A percentile compares a stretch with the other conserved stretches of the same genome.
Conservation (phyloP, 1,140 invertebrate species). For the Nylanderia fulva region DNA sequence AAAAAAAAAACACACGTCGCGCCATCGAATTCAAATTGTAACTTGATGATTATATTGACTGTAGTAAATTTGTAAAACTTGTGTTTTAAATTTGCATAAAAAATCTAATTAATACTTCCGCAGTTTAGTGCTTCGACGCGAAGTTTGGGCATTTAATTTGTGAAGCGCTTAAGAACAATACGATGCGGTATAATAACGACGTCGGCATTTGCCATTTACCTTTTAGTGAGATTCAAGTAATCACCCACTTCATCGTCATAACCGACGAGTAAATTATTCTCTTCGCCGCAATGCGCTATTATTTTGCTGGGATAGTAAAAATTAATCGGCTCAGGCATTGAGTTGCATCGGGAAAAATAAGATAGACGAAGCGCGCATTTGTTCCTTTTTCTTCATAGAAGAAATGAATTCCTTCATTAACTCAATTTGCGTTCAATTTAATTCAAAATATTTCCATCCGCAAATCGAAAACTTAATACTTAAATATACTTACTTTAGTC, state of each 20-base stretch:
- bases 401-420: constrained; percentile 21
- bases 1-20: not conserved
- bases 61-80: not conserved
- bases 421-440: constrained; percentile 36
- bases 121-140: not conserved
- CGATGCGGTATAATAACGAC: constrained; percentile 31
- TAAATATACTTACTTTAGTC: not conserved
- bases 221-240: constrained; percentile 32
- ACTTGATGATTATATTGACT: not conserved
- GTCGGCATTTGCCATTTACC: not conserved
- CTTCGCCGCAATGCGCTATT: constrained; percentile 38
- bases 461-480: no score
- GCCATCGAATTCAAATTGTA: not conserved
- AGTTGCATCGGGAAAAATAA: constrained; percentile 18
- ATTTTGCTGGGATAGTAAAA: constrained; percentile 57
- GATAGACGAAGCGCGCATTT: not conserved
- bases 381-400: constrained; percentile 19
- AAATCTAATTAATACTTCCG: constrained; percentile 7
- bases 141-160: constrained; percentile 19
- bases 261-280: constrained; percentile 39
- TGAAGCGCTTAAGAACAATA: constrained; percentile 11
- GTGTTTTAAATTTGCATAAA: constrained; percentile 1
- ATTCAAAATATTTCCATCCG: not conserved
- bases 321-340: constrained; percentile 55
- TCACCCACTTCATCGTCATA: constrained; percentile 18